A percentile compares a stretch with the other conserved stretches of the same genome.
Evolutionary conservation across 2,797 vertebrate species (phyloP).

Genomic region (Rhinophrynus dorsalis): DNA sequence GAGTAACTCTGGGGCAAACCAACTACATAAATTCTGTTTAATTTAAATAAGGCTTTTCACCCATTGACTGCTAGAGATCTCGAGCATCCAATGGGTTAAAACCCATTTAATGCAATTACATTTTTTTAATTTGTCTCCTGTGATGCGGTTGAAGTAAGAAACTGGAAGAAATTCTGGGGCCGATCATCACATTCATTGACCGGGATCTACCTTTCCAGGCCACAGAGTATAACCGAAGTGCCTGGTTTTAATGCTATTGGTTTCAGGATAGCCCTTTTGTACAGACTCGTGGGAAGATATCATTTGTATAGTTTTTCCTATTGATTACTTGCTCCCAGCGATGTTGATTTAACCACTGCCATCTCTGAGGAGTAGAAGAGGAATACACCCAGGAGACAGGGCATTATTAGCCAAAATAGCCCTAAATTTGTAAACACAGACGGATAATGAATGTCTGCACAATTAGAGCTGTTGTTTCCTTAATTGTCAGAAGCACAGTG

Average conservation of each 20-base stretch:
- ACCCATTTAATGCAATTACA: no score
- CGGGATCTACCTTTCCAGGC: not conserved
- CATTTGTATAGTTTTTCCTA: conserved; percentile 11
- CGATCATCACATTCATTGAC: not conserved
- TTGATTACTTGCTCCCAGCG: conserved; percentile 2
- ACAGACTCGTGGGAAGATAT: not conserved
- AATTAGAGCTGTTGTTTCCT: not conserved
- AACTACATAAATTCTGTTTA: no score
- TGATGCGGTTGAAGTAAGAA: no score
- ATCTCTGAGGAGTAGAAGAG: not conserved
- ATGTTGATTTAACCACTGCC: conserved; percentile 6
- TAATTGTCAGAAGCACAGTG: not conserved
- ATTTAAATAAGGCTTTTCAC: no score
- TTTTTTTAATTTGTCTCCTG: no score
- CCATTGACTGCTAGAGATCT: no score
- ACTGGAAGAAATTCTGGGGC: no score
- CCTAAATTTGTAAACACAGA: not conserved
- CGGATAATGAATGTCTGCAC: not conserved
- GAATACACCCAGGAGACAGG: not conserved
- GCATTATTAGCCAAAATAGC: not conserved
- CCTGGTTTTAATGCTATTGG: not conserved
- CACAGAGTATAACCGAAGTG: not conserved
- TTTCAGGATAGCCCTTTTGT: not conserved
- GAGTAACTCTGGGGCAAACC: no score
- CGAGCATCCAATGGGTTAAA: no score